These are phyloP conservation scores for Nyctalus aviator DNA, from an alignment of 2,797 vertebrate species.

Conservation along the genomic window DNA sequence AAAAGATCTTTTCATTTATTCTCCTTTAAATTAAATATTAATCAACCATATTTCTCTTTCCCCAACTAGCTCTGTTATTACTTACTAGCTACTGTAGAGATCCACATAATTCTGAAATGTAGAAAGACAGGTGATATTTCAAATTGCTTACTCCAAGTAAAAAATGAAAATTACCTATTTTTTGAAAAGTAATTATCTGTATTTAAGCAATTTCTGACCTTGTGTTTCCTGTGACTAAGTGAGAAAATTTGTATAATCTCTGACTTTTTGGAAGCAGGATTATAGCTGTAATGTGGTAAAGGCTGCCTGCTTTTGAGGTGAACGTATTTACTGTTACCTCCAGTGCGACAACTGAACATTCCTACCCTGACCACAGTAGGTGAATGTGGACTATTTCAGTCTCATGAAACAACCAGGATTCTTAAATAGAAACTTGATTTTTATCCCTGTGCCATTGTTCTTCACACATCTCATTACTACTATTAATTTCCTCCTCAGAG, in stretches of 20 bases:
- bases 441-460: not conserved
- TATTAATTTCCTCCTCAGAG: not conserved
- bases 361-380: not conserved
- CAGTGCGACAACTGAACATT: not conserved
- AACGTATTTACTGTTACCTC: not conserved
- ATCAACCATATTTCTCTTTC: not conserved
- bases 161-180: slow-evolving; percentile 2
- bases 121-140: not conserved
- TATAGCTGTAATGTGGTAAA: not conserved
- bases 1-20: slow-evolving; percentile 37
- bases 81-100: not conserved
- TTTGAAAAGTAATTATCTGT: slow-evolving; percentile 39
- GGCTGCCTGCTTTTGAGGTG: not conserved
- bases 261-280: not conserved
- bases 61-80: slow-evolving; percentile 24
- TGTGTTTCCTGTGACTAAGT: not conserved
- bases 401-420: not conserved
- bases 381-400: not conserved
- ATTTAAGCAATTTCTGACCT: slow-evolving; percentile 12
- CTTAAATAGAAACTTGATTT: not conserved
- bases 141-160: slow-evolving; percentile 14
- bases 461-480: not conserved
- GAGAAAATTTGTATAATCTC: not conserved
- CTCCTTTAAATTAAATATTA: slow-evolving; percentile 30
- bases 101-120: not conserved